Evolutionary conservation across 2,888 invertebrate species (phyloP).

Genomic region (Lasioglossum zephyrum): DNA sequence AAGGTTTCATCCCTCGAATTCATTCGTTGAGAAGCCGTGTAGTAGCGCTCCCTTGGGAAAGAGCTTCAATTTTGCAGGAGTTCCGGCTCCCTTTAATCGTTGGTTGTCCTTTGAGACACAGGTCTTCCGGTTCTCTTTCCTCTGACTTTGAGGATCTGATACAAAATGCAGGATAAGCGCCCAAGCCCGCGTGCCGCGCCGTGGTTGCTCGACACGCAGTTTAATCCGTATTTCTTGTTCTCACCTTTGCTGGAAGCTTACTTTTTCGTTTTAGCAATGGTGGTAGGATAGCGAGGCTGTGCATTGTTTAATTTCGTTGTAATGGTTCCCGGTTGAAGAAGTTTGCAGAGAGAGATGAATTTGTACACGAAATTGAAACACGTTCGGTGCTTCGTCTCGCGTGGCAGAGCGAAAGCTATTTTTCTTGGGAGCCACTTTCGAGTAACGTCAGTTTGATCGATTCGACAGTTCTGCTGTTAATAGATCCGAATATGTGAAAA

Average conservation of each 20-base stretch:
- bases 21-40: neutral
- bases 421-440: neutral
- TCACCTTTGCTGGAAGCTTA: neutral
- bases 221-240: neutral
- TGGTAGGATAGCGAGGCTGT: neutral
- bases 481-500: neutral
- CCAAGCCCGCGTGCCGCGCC: neutral
- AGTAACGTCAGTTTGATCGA: neutral
- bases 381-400: neutral
- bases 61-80: neutral
- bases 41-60: neutral
- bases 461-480: neutral
- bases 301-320: neutral
- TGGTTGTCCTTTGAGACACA: constrained; percentile 1
- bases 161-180: neutral
- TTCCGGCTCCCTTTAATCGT: constrained; percentile 4
- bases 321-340: neutral
- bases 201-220: neutral
- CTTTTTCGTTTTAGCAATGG: neutral
- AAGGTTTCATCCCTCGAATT: neutral
- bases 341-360: neutral
- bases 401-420: neutral
- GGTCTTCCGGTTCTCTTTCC: neutral
- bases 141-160: neutral
- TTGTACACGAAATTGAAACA: neutral